Conservation (phyloP, 2,113 vertebrate species). For the Leptodactylus fuscus region DNA sequence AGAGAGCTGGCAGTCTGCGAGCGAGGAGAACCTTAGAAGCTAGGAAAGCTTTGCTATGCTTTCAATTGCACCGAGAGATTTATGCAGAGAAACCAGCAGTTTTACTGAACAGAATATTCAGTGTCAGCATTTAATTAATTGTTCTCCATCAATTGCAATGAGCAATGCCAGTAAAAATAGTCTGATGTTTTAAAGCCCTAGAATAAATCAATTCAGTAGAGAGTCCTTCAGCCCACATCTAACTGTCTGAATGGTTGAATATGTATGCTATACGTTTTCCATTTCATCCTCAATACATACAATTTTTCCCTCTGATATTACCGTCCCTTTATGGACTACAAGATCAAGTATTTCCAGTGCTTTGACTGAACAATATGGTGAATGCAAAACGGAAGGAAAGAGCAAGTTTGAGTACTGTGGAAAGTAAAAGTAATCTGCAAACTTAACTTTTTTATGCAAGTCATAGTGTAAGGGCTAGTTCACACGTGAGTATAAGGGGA, state of each 20-base stretch:
- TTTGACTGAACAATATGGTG: background rate
- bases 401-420: background rate
- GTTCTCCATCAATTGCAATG: constrained; percentile 61
- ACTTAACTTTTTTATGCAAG: background rate
- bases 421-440: background rate
- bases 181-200: constrained; percentile 48
- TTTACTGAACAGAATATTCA: constrained; percentile 61
- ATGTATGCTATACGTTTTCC: constrained; percentile 31
- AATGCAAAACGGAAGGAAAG: background rate
- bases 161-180: constrained; percentile 61
- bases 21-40: constrained; percentile 39
- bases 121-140: constrained; percentile 61
- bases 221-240: constrained; percentile 48
- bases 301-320: constrained; percentile 27
- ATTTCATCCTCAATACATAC: background rate
- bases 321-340: background rate
- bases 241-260: constrained; percentile 34
- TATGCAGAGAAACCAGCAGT: constrained; percentile 55
- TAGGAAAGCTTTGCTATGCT: constrained; percentile 44
- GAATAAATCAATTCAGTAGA: constrained; percentile 53
- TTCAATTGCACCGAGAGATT: constrained; percentile 54
- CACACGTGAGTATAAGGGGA: too few species aligned
- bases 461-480: background rate
- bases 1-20: constrained; percentile 52
- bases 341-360: constrained; percentile 3